These are phyloP conservation scores for Pseudochaenichthys georgianus DNA, from an alignment of 2,797 vertebrate species.

Conservation along the genomic window DNA sequence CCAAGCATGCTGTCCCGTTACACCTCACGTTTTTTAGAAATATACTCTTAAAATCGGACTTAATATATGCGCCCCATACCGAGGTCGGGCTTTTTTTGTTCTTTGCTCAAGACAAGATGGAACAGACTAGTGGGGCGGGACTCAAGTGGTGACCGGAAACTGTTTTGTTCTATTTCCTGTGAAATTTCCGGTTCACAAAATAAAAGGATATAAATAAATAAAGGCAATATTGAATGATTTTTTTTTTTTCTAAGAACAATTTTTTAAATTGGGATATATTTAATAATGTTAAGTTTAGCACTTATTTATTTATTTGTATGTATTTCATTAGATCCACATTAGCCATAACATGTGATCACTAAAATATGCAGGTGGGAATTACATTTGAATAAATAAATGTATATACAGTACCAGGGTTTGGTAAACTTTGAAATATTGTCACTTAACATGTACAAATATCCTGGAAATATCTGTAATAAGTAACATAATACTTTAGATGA, in stretches of 20 bases:
- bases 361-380: too few species aligned
- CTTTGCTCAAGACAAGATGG: constrained; percentile 79
- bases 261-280: neutral
- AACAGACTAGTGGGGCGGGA: constrained; percentile 68
- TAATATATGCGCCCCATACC: constrained; percentile 27
- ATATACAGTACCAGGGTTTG: too few species aligned
- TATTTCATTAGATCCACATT: too few species aligned
- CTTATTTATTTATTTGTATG: too few species aligned
- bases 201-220: constrained; percentile 60
- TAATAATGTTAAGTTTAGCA: neutral
- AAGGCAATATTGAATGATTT: constrained; percentile 27
- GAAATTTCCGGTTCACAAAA: constrained; percentile 50
- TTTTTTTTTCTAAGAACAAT: neutral
- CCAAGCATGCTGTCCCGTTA: constrained; percentile 36
- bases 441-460: too few species aligned
- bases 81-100: constrained; percentile 68
- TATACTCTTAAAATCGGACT: neutral
- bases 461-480: too few species aligned
- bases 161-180: constrained; percentile 49
- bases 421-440: too few species aligned
- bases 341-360: too few species aligned
- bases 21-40: neutral
- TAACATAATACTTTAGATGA: too few species aligned
- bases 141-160: constrained; percentile 50
- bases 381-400: too few species aligned